Evolutionary conservation across 2,113 vertebrate genomes (phyloP).

Genomic region (Tamias sibiricus): DNA sequence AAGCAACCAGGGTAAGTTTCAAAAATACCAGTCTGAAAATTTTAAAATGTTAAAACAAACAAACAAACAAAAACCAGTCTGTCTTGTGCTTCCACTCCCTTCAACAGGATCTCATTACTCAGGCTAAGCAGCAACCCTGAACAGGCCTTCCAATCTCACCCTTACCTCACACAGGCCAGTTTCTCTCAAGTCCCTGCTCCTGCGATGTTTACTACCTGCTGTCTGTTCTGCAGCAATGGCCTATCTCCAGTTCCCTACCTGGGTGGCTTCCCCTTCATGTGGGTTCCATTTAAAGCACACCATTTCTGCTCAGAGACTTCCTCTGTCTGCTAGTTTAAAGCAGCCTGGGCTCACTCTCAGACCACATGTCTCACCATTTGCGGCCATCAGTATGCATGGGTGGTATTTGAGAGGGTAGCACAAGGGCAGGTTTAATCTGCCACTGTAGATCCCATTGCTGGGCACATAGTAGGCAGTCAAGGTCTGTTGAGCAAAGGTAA

Average conservation of each 20-base stretch:
- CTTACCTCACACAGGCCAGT: neutral
- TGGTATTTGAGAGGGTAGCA: neutral
- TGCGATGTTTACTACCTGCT: neutral
- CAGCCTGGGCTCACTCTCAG: neutral
- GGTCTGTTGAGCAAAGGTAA: neutral
- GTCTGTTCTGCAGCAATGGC: neutral
- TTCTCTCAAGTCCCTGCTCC: rapidly evolving
- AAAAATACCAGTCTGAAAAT: neutral
- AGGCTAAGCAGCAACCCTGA: neutral
- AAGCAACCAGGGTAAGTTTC: neutral
- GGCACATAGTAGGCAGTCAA: rapidly evolving
- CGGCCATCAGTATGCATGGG: rapidly evolving
- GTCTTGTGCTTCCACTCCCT: too few relatives aligned
- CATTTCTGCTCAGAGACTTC: neutral
- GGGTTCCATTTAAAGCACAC: neutral
- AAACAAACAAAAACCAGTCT: too few relatives aligned
- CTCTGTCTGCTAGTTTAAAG: neutral
- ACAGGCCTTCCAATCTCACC: neutral
- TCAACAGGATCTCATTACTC: rapidly evolving
- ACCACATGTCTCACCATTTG: neutral
- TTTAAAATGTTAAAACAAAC: too few relatives aligned
- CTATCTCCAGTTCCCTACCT: neutral
- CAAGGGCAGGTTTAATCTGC: neutral
- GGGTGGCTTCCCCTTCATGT: rapidly evolving
- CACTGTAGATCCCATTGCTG: neutral